These are phyloP conservation scores for Sinocyclocheilus anshuiensis DNA, from an alignment of 2,113 vertebrate genomes.

Conservation along the genomic window DNA sequence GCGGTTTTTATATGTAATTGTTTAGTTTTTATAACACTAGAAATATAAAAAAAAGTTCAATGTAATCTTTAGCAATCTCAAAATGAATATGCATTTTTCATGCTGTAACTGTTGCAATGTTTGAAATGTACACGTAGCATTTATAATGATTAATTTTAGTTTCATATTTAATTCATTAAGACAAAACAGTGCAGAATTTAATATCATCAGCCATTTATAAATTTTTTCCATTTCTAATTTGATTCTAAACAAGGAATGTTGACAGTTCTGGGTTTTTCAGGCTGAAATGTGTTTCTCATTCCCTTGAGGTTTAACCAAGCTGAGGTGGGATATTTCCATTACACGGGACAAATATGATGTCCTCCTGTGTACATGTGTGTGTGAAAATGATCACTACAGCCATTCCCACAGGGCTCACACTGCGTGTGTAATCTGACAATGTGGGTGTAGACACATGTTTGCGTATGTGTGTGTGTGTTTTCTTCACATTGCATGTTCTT, in stretches of 20 bases:
- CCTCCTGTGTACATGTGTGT: constrained; percentile 20
- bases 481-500: constrained; percentile 3
- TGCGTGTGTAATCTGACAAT: constrained; percentile 20
- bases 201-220: neutral
- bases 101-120: neutral
- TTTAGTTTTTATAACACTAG: neutral
- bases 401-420: constrained; percentile 22
- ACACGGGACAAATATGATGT: constrained; percentile 29
- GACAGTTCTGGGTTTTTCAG: neutral
- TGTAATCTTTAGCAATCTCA: neutral
- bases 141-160: neutral
- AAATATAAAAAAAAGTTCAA: too few relatives aligned
- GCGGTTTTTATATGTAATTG: neutral
- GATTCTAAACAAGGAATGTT: neutral
- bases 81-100: neutral
- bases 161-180: neutral
- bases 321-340: constrained; percentile 34
- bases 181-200: neutral
- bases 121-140: neutral
- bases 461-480: neutral
- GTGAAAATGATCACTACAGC: constrained; percentile 24
- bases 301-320: constrained; percentile 16
- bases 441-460: constrained; percentile 21
- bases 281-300: neutral
- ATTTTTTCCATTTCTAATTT: neutral